These are phyloP conservation scores for Clivina fossor DNA, from an alignment of 2,888 invertebrate genomes.

Conservation along the genomic window DNA sequence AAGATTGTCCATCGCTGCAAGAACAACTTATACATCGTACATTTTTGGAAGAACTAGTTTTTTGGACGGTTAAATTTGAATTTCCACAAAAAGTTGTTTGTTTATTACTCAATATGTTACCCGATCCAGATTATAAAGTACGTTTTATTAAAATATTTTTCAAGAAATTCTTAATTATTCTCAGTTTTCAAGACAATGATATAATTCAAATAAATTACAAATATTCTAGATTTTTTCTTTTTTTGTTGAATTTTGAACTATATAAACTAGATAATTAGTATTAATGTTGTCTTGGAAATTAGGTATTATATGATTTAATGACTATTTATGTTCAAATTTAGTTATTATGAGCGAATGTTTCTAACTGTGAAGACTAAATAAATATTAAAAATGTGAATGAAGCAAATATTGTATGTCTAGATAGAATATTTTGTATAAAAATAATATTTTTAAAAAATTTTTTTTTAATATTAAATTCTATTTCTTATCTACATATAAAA, in stretches of 20 bases:
- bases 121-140: conserved; percentile 92
- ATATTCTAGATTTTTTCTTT: conserved; percentile 4
- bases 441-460: too few species aligned
- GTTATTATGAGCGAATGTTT: too few species aligned
- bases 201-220: too few species aligned
- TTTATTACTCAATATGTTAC: conserved; percentile 90
- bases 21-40: conserved; percentile 79
- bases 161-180: too few species aligned
- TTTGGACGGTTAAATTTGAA: conserved; percentile 97
- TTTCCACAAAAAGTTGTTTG: conserved; percentile 97
- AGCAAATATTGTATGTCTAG: too few species aligned
- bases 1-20: conserved; percentile 77
- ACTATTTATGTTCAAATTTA: too few species aligned
- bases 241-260: neutral
- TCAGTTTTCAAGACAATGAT: neutral
- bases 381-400: too few species aligned
- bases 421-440: too few species aligned
- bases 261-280: neutral
- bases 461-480: too few species aligned
- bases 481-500: too few species aligned
- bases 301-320: neutral
- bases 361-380: too few species aligned
- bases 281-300: neutral
- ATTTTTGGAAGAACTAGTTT: conserved; percentile 91
- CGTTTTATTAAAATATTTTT: conserved; percentile 8